phyloP scores from a whole-genome alignment of 2,797 vertebrate species.

The Synaphobranchus kaupii region DNA sequence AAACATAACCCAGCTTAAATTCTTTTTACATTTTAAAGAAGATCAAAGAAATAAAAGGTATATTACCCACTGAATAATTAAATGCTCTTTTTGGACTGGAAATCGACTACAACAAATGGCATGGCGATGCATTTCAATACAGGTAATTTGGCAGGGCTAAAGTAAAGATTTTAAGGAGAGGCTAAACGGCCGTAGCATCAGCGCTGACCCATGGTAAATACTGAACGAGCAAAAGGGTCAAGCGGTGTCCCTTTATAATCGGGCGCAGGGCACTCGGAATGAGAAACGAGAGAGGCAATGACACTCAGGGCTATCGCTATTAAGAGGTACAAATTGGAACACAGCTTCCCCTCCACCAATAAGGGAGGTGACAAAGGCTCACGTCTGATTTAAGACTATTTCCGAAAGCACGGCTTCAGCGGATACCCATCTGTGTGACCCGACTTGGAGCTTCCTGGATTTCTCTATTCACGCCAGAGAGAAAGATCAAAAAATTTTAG shows the following conservation, averaged over 20 bases:
- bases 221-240: not conserved
- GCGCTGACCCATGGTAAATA: not conserved
- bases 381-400: not conserved
- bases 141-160: not conserved
- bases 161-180: not conserved
- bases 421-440: not conserved
- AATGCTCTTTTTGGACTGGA: not conserved
- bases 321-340: conserved; percentile 22
- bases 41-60: not conserved
- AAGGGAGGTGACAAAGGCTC: not conserved
- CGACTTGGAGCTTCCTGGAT: not conserved
- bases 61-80: not conserved
- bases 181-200: not conserved
- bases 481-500: not conserved
- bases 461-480: not conserved
- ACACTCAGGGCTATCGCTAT: not conserved
- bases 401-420: not conserved
- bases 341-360: not conserved
- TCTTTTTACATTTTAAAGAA: not conserved
- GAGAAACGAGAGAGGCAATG: conserved; percentile 1
- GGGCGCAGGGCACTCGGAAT: not conserved
- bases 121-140: not conserved
- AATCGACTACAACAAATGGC: not conserved
- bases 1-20: not conserved
- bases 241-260: not conserved